Base-by-base conservation (phyloP, 37 sponge, comb jelly and placozoan genomes). In the Axinella damicornis region DNA sequence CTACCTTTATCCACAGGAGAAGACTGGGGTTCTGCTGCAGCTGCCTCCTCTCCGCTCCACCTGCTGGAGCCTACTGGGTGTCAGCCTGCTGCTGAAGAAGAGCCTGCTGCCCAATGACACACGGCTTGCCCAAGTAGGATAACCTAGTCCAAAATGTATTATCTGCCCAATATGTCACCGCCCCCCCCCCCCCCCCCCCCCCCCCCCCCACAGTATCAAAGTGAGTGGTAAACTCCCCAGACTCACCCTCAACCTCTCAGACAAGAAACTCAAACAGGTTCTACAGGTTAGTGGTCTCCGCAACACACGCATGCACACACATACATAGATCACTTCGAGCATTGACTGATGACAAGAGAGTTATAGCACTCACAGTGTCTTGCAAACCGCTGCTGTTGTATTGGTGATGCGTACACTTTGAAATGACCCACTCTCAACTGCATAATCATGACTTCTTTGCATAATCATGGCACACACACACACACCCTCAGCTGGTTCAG, bases 61-160 rank as follows among this genome's bases (percentile, higher is more conserved):
- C 56, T 93, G 2, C 85, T 93, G 36, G 34, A 81, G 22, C 90
- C 90, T 40, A 55, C 77, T 16, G 65, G 53, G 1, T 60, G 91
- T 24, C 84, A 86, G 6, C 36, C 71, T 95, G 12, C 41, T 65
- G 1, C 69, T 95, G 32, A 82, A 89, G 55, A 95, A 95, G 75
- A 89, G 95, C 66, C 41, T 95, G 11, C 46, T 95, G 16, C 88
- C 88, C 35, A 86, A 89, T 53, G 95, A 95, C 56, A 81, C 95
- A 9, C 80, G 82, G 20, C 67, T 92, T n/a, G 9, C 46, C 46
- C 46, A 46, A 46, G 46, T 46, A 9, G 9, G 46, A n/a, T n/a
- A n/a, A n/a, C n/a, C n/a, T n/a, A n/a, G n/a, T n/a, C n/a, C n/a
- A n/a, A n/a, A n/a, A n/a, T n/a, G n/a, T n/a, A n/a, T n/a, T n/a